These are phyloP conservation scores for Liodrosophila aerea DNA, from an alignment of 2,888 invertebrate species.

Conservation along the genomic window DNA sequence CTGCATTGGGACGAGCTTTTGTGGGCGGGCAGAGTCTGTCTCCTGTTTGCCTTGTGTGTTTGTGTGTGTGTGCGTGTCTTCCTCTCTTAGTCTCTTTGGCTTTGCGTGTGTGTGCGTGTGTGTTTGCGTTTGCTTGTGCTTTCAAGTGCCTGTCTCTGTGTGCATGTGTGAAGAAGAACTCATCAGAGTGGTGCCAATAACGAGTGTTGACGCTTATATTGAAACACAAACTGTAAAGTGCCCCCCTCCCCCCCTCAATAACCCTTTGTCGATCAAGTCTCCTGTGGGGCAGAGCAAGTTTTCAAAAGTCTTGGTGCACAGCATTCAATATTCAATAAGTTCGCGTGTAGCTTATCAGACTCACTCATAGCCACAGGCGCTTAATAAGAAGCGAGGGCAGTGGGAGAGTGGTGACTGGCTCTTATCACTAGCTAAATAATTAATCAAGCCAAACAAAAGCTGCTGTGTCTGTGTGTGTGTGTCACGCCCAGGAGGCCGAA, in stretches of 20 bases:
- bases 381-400: neutral
- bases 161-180: constrained; percentile 37
- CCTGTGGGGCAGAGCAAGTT: constrained; percentile 29
- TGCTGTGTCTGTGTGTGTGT: constrained; percentile 13
- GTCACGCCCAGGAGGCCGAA: constrained; percentile 61
- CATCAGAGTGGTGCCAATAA: constrained; percentile 71
- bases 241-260: neutral
- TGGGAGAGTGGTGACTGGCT: neutral
- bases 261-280: neutral
- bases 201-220: constrained; percentile 62
- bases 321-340: constrained; percentile 15
- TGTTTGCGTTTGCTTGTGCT: constrained; percentile 17
- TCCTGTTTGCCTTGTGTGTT: constrained; percentile 1
- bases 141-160: constrained; percentile 19
- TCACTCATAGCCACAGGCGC: neutral
- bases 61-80: constrained; percentile 1
- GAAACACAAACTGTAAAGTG: constrained; percentile 46
- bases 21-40: constrained; percentile 16
- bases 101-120: constrained; percentile 11
- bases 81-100: neutral
- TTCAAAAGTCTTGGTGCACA: constrained; percentile 17
- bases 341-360: constrained; percentile 65
- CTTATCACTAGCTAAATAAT: constrained; percentile 68
- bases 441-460: constrained; percentile 69
- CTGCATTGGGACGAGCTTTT: constrained; percentile 39